phyloP scores from a whole-genome alignment of 2,797 vertebrate species.

The Monodelphis domestica region DNA sequence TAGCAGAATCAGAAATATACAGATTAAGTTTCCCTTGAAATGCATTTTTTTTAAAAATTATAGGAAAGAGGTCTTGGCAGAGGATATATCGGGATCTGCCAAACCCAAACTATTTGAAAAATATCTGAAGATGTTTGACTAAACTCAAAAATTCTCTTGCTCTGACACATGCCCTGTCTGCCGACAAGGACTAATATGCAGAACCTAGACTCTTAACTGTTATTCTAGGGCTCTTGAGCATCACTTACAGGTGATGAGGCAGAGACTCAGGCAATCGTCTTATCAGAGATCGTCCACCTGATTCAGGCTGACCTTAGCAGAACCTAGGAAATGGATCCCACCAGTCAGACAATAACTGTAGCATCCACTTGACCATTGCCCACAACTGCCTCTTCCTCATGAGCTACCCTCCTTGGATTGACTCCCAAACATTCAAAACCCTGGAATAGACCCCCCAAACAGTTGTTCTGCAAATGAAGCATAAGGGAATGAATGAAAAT shows the following conservation, averaged over 20 bases:
- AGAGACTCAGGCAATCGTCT: background rate
- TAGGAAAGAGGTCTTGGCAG: constrained; percentile 58
- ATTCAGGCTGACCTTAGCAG: background rate
- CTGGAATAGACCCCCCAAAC: background rate
- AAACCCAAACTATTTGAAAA: constrained; percentile 69
- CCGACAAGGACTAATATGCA: background rate
- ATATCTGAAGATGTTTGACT: constrained; percentile 40
- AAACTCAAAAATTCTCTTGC: constrained; percentile 47
- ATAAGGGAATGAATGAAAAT: background rate
- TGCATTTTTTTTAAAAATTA: constrained; percentile 60
- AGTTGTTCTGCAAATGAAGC: background rate
- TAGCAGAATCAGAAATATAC: background rate
- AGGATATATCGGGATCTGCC: constrained; percentile 39
- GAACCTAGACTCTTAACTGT: background rate
- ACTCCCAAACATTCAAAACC: background rate
- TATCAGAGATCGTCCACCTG: background rate
- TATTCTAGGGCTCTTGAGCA: background rate
- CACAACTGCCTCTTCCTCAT: background rate
- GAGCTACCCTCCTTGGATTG: background rate
- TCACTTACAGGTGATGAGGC: background rate
- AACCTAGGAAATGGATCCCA: background rate
- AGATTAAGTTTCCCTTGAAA: constrained; percentile 34
- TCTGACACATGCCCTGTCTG: background rate
- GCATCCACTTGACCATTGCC: background rate
- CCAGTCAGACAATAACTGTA: background rate